A percentile compares a stretch with the other conserved stretches of the same genome.
These are phyloP conservation scores for Hymenopus coronatus DNA, from an alignment of 2,888 invertebrate genomes.

Conservation along the genomic window DNA sequence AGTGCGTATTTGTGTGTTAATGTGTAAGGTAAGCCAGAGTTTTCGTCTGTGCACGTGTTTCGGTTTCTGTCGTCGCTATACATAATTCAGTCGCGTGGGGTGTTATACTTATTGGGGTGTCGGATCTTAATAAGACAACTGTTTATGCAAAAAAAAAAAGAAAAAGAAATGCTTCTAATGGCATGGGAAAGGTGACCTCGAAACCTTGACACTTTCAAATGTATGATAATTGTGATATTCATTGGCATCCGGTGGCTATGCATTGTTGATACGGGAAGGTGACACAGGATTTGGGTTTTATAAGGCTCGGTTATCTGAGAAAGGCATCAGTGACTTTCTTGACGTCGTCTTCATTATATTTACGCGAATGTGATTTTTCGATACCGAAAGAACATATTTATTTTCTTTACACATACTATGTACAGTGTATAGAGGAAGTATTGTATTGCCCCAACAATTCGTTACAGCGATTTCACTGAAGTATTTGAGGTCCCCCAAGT, in stretches of 20 bases:
- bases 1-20: background rate
- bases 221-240: background rate
- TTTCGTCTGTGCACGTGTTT: too few relatives aligned
- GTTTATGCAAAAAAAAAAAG: background rate
- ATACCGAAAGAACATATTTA: too few relatives aligned
- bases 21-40: background rate
- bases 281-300: background rate
- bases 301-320: background rate
- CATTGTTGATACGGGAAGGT: background rate
- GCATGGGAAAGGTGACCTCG: background rate
- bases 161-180: background rate
- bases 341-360: too few relatives aligned
- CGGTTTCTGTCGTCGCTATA: background rate
- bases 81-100: background rate
- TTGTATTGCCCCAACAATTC: too few relatives aligned
- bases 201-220: slow-evolving; percentile 1
- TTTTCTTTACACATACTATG: too few relatives aligned
- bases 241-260: background rate
- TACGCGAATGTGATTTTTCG: too few relatives aligned
- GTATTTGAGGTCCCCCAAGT: too few relatives aligned
- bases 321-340: background rate
- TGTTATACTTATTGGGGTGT: background rate
- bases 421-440: too few relatives aligned
- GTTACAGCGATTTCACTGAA: too few relatives aligned
- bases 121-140: background rate